Conservation (phyloP, 2,888 invertebrate genomes). For the Hirtodrosophila trivittata region DNA sequence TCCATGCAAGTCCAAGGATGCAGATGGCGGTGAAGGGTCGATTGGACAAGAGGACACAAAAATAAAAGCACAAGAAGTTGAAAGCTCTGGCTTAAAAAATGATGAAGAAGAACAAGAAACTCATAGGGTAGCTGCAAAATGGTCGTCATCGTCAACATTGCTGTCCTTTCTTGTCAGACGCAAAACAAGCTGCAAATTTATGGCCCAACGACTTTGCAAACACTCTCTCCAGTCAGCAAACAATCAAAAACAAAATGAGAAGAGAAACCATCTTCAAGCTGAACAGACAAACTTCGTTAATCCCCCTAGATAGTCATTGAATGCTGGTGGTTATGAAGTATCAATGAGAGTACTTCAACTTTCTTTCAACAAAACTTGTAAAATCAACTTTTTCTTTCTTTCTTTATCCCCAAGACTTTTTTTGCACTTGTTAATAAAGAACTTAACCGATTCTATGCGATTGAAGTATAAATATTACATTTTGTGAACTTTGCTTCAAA, state of each 20-base stretch:
- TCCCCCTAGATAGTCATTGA: constrained; percentile 11
- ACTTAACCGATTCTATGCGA: no score
- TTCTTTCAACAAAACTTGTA: not conserved
- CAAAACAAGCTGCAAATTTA: constrained; percentile 35
- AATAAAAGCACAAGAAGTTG: not conserved
- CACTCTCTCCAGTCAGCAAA: constrained; percentile 22
- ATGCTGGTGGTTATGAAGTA: constrained; percentile 19
- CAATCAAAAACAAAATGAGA: not conserved
- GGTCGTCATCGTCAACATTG: constrained; percentile 57
- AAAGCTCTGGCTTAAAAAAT: not conserved
- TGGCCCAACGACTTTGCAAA: constrained; percentile 15
- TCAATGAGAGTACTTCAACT: constrained; percentile 17
- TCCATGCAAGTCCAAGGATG: constrained; percentile 1
- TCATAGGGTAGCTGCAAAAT: constrained; percentile 50
- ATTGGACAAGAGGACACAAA: constrained; percentile 9
- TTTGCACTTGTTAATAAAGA: no score
- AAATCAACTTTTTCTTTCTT: no score
- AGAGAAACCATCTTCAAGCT: not conserved
- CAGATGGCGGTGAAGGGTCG: constrained; percentile 2
- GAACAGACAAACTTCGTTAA: constrained; percentile 6
- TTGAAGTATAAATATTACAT: no score
- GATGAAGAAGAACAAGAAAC: constrained; percentile 26
- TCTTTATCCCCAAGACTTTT: no score
- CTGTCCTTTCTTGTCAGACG: constrained; percentile 39
- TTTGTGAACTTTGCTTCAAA: no score